These are phyloP conservation scores for Brachionus angularis DNA, from an alignment of 1,140 invertebrate species.

Conservation along the genomic window DNA sequence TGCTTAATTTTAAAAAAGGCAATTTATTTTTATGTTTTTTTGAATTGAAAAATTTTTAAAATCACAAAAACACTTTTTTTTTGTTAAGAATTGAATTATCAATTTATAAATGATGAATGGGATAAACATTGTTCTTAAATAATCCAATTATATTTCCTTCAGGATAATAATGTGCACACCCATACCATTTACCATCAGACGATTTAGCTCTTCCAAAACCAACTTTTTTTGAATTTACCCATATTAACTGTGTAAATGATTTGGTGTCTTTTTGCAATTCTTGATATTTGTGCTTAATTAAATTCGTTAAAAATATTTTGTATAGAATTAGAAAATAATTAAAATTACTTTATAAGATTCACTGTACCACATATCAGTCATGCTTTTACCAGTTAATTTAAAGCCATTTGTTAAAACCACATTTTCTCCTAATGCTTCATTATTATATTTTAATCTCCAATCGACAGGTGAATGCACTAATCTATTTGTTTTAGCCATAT, in stretches of 20 bases:
- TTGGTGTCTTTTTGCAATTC: conserved; percentile 56
- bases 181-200: conserved; percentile 64
- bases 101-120: conserved; percentile 62
- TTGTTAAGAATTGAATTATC: no score
- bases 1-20: no score
- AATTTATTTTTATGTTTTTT: no score
- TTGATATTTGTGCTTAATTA: conserved; percentile 41
- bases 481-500: conserved; percentile 65
- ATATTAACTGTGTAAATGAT: conserved; percentile 87
- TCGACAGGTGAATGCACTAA: conserved; percentile 64
- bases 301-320: background rate
- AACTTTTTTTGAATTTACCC: conserved; percentile 71
- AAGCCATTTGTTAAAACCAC: conserved; percentile 39
- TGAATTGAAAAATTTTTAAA: no score
- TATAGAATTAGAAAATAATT: background rate
- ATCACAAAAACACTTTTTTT: no score
- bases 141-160: conserved; percentile 71
- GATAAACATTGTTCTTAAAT: conserved; percentile 71
- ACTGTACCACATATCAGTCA: conserved; percentile 41
- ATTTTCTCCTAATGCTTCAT: conserved; percentile 39
- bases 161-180: conserved; percentile 75
- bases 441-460: conserved; percentile 10
- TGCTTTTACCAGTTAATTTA: conserved; percentile 28
- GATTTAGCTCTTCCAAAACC: conserved; percentile 76
- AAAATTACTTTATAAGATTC: conserved; percentile 21